phyloP scores from a whole-genome alignment of 2,888 invertebrate genomes.

The Listrodromus nycthemerus region DNA sequence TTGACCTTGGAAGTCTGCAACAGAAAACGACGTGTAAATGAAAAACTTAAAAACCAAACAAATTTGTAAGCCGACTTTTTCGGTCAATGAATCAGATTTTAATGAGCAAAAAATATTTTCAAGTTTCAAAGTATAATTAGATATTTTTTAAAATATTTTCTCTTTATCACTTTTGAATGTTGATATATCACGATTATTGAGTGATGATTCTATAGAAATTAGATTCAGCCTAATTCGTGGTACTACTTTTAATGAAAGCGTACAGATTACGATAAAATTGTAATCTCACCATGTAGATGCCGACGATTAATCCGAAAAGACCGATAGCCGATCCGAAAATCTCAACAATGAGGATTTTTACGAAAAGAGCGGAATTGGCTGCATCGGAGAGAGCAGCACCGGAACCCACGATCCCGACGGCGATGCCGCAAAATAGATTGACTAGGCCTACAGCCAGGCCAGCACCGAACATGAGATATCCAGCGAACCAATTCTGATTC shows the following conservation, averaged over 20 bases:
- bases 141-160: not conserved
- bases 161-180: too few relatives aligned
- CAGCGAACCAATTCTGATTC: slow-evolving; percentile 92
- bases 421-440: slow-evolving; percentile 97
- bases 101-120: too few relatives aligned
- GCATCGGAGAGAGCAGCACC: slow-evolving; percentile 99
- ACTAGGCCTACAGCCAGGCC: slow-evolving; percentile 97
- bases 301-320: slow-evolving; percentile 98
- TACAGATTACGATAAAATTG: not conserved
- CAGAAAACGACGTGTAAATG: slow-evolving; percentile 15
- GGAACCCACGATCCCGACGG: slow-evolving; percentile 99
- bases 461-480: slow-evolving; percentile 98
- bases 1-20: slow-evolving; percentile 90
- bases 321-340: slow-evolving; percentile 99
- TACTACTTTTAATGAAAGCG: not conserved
- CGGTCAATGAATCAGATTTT: too few relatives aligned
- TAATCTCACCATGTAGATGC: slow-evolving; percentile 93
- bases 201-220: not conserved
- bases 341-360: slow-evolving; percentile 99
- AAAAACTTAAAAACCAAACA: too few relatives aligned
- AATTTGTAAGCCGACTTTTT: too few relatives aligned
- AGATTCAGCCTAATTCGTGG: slow-evolving; percentile 10
- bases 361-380: slow-evolving; percentile 97
- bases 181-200: not conserved
- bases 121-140: too few relatives aligned